Evolutionary conservation across 2,888 invertebrate species (phyloP).

Genomic region (Geophilus truncorum): DNA sequence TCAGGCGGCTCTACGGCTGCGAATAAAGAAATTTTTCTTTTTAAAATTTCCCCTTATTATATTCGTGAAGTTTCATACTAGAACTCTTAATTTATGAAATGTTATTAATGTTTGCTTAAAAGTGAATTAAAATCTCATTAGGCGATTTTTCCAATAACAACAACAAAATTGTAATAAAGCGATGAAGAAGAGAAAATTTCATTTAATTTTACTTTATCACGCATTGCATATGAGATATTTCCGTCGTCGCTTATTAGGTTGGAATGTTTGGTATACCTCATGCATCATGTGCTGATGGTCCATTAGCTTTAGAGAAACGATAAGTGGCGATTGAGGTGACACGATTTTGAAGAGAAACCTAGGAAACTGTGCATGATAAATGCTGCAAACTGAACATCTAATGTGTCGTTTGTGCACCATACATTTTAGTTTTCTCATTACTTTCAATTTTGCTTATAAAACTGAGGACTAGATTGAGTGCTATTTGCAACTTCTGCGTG

Average conservation of each 20-base stretch:
- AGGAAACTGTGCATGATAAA: conserved; percentile 13
- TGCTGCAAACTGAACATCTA: not conserved
- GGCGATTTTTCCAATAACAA: not conserved
- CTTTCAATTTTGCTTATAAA: conserved; percentile 12
- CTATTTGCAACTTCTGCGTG: not conserved
- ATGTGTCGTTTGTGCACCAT: conserved; percentile 16
- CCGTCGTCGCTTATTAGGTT: not conserved
- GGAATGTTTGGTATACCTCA: conserved; percentile 22
- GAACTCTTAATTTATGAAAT: not conserved
- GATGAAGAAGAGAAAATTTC: not conserved
- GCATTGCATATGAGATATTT: not conserved
- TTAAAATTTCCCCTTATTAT: no score
- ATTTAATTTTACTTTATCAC: not conserved
- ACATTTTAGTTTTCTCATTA: conserved; percentile 20
- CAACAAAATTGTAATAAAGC: not conserved
- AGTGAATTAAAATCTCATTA: not conserved
- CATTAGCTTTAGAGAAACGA: conserved; percentile 17
- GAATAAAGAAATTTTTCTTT: not conserved
- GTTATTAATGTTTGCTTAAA: not conserved
- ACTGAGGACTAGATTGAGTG: not conserved
- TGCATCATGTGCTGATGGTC: conserved; percentile 18
- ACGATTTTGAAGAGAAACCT: conserved; percentile 6
- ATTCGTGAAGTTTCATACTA: not conserved
- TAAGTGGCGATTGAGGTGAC: conserved; percentile 27
- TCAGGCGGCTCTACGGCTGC: not conserved